Evolutionary conservation across 2,888 invertebrate genomes (phyloP).

Genomic region (Pseudococcus longispinus): DNA sequence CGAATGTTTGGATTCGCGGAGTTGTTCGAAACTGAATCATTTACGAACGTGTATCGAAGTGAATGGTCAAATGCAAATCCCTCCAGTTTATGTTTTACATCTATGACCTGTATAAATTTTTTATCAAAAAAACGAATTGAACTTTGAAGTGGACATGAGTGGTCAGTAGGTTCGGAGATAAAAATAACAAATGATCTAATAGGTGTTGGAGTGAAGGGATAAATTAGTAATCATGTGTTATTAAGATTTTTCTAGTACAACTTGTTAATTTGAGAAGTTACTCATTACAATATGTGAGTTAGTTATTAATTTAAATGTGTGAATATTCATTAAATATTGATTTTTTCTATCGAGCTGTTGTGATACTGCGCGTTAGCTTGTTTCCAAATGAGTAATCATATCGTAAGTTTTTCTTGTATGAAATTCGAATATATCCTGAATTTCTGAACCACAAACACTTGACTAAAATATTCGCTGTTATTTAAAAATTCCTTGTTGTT

Average conservation of each 20-base stretch:
- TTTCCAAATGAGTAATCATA: background rate
- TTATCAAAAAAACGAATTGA: no score
- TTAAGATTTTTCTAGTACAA: background rate
- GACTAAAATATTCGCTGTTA: background rate
- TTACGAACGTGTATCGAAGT: no score
- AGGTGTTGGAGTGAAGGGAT: background rate
- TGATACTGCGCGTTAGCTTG: background rate
- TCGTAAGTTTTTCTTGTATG: background rate
- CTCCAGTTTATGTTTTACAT: no score
- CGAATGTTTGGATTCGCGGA: no score
- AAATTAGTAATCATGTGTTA: conserved; percentile 12
- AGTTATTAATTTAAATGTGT: background rate
- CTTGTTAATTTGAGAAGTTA: background rate
- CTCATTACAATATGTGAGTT: background rate
- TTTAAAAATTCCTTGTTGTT: background rate
- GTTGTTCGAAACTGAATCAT: no score
- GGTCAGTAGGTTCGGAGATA: background rate
- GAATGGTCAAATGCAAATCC: no score
- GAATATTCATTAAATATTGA: background rate
- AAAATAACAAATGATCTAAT: conserved; percentile 27
- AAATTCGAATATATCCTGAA: background rate
- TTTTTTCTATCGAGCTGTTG: background rate
- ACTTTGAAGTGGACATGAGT: no score
- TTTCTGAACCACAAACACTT: background rate
- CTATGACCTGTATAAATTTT: no score